A percentile compares a stretch with the other conserved stretches of the same genome.
phyloP scores from a whole-genome alignment of 1,140 invertebrate genomes.

The Diprion similis region DNA sequence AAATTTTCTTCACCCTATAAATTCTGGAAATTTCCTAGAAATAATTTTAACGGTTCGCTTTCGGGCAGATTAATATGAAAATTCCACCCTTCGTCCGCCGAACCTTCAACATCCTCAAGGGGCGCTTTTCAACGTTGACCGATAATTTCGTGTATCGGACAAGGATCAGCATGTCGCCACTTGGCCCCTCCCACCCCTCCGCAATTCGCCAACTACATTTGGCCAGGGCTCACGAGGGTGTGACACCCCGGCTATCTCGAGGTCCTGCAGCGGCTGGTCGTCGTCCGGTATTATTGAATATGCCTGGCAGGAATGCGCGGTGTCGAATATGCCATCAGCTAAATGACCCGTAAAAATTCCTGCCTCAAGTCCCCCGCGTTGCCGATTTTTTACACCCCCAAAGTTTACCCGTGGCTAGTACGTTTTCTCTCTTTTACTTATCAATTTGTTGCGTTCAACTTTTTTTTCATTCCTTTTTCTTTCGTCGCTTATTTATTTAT shows the following conservation, averaged over 20 bases:
- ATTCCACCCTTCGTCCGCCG: too few relatives aligned
- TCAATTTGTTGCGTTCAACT: too few relatives aligned
- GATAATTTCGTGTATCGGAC: background rate
- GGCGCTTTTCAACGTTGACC: background rate
- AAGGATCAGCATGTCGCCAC: constrained; percentile 30
- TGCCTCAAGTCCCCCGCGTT: constrained; percentile 25
- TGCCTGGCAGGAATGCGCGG: constrained; percentile 34
- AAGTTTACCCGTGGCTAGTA: background rate
- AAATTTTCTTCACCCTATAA: too few relatives aligned
- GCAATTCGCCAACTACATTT: constrained; percentile 23
- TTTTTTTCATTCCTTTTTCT: background rate
- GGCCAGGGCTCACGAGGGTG: background rate
- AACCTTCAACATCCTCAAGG: background rate
- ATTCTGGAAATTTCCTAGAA: too few relatives aligned
- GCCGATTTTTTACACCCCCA: constrained; percentile 34
- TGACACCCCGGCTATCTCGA: constrained; percentile 24
- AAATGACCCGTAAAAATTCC: constrained; percentile 55
- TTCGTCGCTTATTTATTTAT: background rate
- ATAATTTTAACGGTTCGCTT: background rate
- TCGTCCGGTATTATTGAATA: constrained; percentile 42
- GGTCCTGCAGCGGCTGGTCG: constrained; percentile 21
- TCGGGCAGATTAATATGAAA: too few relatives aligned
- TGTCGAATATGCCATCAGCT: constrained; percentile 45
- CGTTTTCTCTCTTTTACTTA: too few relatives aligned
- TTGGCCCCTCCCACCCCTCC: constrained; percentile 27